Evolutionary conservation across 2,113 vertebrate species (phyloP), one percentile per base, ranked within the genome.

Genomic region (Lynx canadensis): DNA sequence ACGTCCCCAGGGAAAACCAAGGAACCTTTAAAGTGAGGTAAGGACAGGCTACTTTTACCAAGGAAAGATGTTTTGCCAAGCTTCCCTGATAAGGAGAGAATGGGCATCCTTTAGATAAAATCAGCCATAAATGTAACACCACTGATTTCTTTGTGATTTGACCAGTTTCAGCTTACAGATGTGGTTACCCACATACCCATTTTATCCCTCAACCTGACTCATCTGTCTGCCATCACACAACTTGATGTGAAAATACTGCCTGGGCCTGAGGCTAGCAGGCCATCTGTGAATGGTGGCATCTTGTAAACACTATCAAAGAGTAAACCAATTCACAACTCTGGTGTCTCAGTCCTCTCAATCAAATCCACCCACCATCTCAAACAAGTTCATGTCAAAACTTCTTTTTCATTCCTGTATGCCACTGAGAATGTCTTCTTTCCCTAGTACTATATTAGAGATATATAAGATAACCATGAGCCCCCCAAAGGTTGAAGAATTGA

Each of bases 401-500:
- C 48, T 82, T 82, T 78, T 65, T 11, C 41, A 50, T 63, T 79
- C 55, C 48, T 74, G 12, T 48, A 69, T 89, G 73, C 78, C 21
- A 73, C 7, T 69, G 10, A 85, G 29, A 69, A 85, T 68, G 8
- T 12, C 10, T 95, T 93, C 55, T 86, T 68, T 80, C 57, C 41
- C 78, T 79, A 96, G 91, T 50, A 36, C 18, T n/a, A 45, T 45
- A 45, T 45, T 45, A 45, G 45, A 45, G 45, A 45, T 45, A 45
- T 45, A 45, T 9, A 94, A 52, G 69, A 84, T 93, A 90, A 88
- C 63, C 69, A 87, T 4, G 12, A 63, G 18, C 48, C 73, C n/a
- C 68, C 23, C 52, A 92, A 96, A 95, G 91, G 60, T 86, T 95
- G 84, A 95, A 96, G 94, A 94, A 96, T 74, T 94, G 91, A 68